Evolutionary conservation across 2,113 vertebrate species (phyloP), one percentile per base, ranked within the genome.

Genomic region (Callithrix jacchus): DNA sequence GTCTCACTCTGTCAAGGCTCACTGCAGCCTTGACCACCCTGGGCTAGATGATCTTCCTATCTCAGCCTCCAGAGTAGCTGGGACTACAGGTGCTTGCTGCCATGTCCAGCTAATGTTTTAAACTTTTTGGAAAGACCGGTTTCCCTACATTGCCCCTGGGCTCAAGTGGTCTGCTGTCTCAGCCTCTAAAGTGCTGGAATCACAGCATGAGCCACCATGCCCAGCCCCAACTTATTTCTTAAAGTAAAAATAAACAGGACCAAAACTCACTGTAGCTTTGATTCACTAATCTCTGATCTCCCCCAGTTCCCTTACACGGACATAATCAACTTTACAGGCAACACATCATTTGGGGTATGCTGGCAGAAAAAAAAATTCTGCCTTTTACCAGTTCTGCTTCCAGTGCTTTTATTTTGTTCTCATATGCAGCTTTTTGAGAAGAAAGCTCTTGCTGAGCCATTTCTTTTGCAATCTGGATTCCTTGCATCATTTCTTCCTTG

Each of bases 401-500:
- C 95, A 99, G 93, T 16, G 97, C 98, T 97, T 40, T 98, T 97
- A 99, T 99, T 97, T 97, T 98, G 82, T 98, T 98, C 96, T 99
- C 99, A 90, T 99, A 99, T 0, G 97, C 98, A 64, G 97, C 97
- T 97, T 98, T 99, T 94, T 99, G 99, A 49, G 99, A 98, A 32
- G 86, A 98, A 7, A 99, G 98, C 74, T 99, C 99, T 93, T 99
- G 99, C 58, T 99, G 99, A 61, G 99, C 99, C 98, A 99, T 98
- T 89, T 99, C 99, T 97, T 99, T 99, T 0, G 99, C 99, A 96
- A 99, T 99, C 92, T 99, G 99, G 96, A 99, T 99, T 74, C 99
- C 99, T 54, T 99, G 99, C 98, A 99, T 99, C 99, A 99, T 99
- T 97, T 99, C 99, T 95, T 99, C 98, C 97, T 99, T 99, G 16